phyloP scores from a whole-genome alignment of 1,140 invertebrate genomes.

The Dysdera silvatica region DNA sequence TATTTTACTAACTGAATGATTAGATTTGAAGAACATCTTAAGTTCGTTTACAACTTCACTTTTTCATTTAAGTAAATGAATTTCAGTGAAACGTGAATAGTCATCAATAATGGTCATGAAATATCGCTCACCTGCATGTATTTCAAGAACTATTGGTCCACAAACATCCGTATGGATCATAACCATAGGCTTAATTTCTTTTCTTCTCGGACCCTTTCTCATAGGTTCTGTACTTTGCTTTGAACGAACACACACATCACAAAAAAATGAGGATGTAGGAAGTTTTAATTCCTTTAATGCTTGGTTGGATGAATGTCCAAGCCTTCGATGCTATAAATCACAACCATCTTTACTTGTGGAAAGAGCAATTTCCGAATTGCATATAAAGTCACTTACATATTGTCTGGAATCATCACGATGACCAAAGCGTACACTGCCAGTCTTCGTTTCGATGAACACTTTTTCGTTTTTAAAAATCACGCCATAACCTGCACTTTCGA shows the following conservation, averaged over 20 bases:
- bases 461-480: too few species aligned
- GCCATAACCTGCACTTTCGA: too few species aligned
- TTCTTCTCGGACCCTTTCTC: background rate
- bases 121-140: conserved; percentile 5
- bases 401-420: too few species aligned
- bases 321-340: background rate
- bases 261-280: background rate
- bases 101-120: conserved; percentile 32
- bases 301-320: background rate
- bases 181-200: background rate
- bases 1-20: too few species aligned
- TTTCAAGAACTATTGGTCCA: background rate
- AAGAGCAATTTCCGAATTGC: too few species aligned
- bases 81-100: conserved; percentile 7
- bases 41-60: too few species aligned
- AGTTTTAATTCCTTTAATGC: background rate
- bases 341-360: too few species aligned
- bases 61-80: conserved; percentile 26
- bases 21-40: too few species aligned
- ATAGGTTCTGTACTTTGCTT: background rate
- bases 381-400: too few species aligned
- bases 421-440: too few species aligned
- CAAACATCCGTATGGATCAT: conserved; percentile 3
- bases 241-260: background rate
- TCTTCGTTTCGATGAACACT: too few species aligned